Evolutionary conservation across 2,797 vertebrate species (phyloP), one percentile per base, ranked within the genome.

Genomic region (Sebastes glaucus): DNA sequence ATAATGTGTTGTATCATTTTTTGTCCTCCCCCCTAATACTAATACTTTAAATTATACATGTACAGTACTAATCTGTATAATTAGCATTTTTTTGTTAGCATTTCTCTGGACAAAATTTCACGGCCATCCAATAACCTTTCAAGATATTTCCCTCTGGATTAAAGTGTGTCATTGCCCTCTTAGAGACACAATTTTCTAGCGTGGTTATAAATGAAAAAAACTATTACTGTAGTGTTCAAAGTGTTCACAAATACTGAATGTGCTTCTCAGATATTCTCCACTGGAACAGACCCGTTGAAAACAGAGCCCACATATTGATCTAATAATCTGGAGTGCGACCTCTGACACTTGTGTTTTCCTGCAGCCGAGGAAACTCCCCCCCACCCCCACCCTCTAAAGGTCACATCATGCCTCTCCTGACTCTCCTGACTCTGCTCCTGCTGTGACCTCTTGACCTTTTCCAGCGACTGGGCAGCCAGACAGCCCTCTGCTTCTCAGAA

Each of bases 291-390:
- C 32, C 5, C 4, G 2, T 4, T 33, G 4, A 73, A 70, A 74
- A 49, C 28, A 65, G 57, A 91, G 42, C 25, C 8, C 67, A 77
- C 81, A 86, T 84, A 76, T 79, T 88, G 84, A 79, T 89, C 75
- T 35, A 71, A 87, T 89, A 71, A 73, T 76, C 84, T 74, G 70
- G 22, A 71, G 74, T 22, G 11, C 87, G 87, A 88, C 76, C 85
- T 87, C 32, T 83, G 82, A 78, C 71, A 14, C 63, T 23, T 60
- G 53, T 55, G 55, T 76, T 71, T 65, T 61, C 67, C 64, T 83
- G 61, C 77, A 87, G 67, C 52, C 27, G 52, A 74, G 57, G 73
- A 74, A 63, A 23, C 55, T 18, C 28, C 72, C 71, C n/a, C 57
- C 2, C 1, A 1, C 27, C 10, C 60, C 10, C 28, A 0, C 27